Evolutionary conservation across 2,113 vertebrate species (phyloP).

Genomic region (Eclectus roratus): DNA sequence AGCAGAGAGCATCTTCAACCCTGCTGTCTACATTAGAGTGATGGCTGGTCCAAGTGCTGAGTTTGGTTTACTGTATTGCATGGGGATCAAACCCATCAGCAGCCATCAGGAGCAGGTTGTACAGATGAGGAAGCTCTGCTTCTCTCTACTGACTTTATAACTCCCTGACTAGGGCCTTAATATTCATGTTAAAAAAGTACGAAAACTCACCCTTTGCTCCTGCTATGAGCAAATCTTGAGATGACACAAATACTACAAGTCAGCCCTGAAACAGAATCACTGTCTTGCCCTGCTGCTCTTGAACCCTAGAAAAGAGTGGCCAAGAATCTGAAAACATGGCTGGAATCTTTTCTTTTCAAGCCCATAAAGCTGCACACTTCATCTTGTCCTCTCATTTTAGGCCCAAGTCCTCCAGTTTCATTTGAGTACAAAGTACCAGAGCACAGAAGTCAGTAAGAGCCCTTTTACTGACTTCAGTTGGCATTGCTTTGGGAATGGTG

Average conservation of each 20-base stretch:
- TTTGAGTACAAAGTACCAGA: constrained; percentile 7
- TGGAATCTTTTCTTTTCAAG: neutral
- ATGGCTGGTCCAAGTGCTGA: neutral
- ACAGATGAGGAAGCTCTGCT: neutral
- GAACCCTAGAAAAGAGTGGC: neutral
- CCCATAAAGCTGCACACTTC: neutral
- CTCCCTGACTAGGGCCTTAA: neutral
- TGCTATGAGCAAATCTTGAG: neutral
- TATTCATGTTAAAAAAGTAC: neutral
- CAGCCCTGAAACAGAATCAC: neutral
- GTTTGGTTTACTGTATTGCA: neutral
- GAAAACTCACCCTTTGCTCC: neutral
- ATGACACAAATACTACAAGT: neutral
- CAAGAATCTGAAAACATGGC: neutral
- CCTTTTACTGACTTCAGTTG: constrained; percentile 32
- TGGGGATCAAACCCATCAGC: neutral
- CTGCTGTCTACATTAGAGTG: neutral
- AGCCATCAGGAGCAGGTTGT: fast-evolving
- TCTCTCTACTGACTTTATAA: neutral
- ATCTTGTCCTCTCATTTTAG: neutral
- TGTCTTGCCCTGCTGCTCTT: neutral
- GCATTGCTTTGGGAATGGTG: neutral
- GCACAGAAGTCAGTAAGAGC: neutral
- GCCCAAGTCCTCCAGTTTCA: neutral
- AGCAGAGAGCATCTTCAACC: neutral